Base-by-base conservation (phyloP, 2,888 invertebrate genomes). In the Rhagium mordax region DNA sequence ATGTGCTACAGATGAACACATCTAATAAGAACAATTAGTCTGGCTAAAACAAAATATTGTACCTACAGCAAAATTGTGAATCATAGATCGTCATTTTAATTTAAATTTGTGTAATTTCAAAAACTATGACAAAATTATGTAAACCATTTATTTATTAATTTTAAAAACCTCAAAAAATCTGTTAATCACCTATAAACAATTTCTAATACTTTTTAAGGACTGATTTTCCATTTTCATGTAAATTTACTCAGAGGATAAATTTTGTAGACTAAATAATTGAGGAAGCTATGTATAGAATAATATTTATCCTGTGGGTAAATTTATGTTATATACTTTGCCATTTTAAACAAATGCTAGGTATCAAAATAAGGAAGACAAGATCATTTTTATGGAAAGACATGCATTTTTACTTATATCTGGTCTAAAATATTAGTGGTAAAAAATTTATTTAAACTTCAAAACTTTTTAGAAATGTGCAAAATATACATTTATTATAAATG, bases 341-440 rank as follows among this genome's bases (percentile, higher is more conserved):
- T 55, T 15, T 55, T 55, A 55, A 55, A 10, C 24, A 21, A 55
- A 55, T 55, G 55, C 55, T 55, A 55, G 53, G 20, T 55, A 55
- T 21, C 53, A 55, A 55, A 55, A 55, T 16, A 21, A 55, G 55
- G 55, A 55, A 55, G 55, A 55, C 55, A 18, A 16, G 10, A 21
- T 24, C 24, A 55, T 55, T 53, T 55, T 41, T 3, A 41, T 41
- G n/a, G n/a, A 41, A 41, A 41, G 4, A 6, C 10, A 13, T 13
- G 13, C 33, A 33, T 8, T 33, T 3, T 33, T 33, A 10, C 29
- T 29, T 8, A 5, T 29, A n/a, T n/a, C n/a, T n/a, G n/a, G n/a
- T n/a, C n/a, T n/a, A n/a, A n/a, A n/a, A n/a, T n/a, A n/a, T n/a
- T n/a, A n/a, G n/a, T n/a, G n/a, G n/a, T n/a, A n/a, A n/a, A 41